phyloP scores from a whole-genome alignment of 2,888 invertebrate species.

The Latrodectus hesperus region DNA sequence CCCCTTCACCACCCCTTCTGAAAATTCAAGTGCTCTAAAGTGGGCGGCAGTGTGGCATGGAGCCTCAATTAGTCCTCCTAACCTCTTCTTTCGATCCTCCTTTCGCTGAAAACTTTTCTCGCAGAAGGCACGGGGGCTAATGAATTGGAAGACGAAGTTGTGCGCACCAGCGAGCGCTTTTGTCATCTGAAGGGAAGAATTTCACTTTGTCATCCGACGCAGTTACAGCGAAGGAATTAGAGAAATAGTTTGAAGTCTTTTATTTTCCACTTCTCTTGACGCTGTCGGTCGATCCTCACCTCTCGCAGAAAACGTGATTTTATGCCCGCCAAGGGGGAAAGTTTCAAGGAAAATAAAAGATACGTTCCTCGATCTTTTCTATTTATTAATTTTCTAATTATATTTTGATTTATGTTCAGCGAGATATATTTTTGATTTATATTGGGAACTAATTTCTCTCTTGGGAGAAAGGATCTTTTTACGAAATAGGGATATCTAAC shows the following conservation, averaged over 20 bases:
- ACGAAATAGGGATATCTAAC: too few relatives aligned
- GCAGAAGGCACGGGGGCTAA: slow-evolving; percentile 9
- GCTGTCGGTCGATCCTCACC: background rate
- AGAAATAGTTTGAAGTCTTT: slow-evolving; percentile 46
- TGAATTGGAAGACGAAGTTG: slow-evolving; percentile 25
- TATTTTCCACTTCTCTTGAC: slow-evolving; percentile 7
- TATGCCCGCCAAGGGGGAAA: background rate
- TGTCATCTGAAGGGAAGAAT: slow-evolving; percentile 50
- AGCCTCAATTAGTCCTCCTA: slow-evolving; percentile 23
- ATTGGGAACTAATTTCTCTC: background rate
- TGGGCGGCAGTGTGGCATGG: background rate
- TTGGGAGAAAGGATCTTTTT: too few relatives aligned
- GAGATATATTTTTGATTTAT: background rate
- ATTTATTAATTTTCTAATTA: slow-evolving; percentile 35
- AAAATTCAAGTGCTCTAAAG: background rate
- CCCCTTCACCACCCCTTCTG: background rate
- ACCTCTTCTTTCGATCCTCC: slow-evolving; percentile 18
- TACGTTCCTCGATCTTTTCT: background rate
- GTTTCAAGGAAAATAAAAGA: background rate
- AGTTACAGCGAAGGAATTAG: slow-evolving; percentile 26
- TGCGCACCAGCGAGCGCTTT: slow-evolving; percentile 25
- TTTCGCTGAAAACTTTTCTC: slow-evolving; percentile 19
- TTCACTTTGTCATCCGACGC: slow-evolving; percentile 43
- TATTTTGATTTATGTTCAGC: slow-evolving; percentile 30
- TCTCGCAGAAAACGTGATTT: background rate